These are phyloP conservation scores for Thymelicus lineola DNA, from an alignment of 2,888 invertebrate species.

Conservation along the genomic window DNA sequence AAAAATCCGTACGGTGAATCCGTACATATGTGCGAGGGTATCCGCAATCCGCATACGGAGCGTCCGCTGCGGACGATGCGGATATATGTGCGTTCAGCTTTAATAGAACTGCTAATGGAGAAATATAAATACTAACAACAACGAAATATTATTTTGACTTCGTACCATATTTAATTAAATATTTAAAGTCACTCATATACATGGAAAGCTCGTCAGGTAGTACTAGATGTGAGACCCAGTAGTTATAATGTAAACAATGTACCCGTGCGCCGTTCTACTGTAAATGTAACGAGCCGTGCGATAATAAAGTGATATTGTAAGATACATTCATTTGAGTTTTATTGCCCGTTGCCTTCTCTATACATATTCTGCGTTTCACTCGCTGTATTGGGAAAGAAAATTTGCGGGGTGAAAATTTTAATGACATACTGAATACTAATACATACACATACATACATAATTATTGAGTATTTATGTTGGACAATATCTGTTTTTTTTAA, in stretches of 20 bases:
- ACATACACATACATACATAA: too few relatives aligned
- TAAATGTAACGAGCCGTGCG: constrained; percentile 51
- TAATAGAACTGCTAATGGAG: too few relatives aligned
- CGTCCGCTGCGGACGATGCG: too few relatives aligned
- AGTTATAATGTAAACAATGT: constrained; percentile 44
- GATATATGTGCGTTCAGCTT: too few relatives aligned
- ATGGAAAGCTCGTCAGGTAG: not conserved
- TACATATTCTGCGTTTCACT: not conserved
- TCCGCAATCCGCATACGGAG: too few relatives aligned
- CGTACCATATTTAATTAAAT: not conserved
- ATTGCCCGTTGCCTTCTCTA: not conserved
- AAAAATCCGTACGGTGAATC: too few relatives aligned
- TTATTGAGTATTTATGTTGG: too few relatives aligned
- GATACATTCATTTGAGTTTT: constrained; percentile 49
- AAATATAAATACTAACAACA: too few relatives aligned
- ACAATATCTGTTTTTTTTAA: too few relatives aligned
- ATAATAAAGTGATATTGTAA: constrained; percentile 73
- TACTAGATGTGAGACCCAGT: constrained; percentile 16
- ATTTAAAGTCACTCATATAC: constrained; percentile 1
- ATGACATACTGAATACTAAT: too few relatives aligned
- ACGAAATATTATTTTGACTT: too few relatives aligned
- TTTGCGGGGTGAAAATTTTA: not conserved
- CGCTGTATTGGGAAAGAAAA: not conserved
- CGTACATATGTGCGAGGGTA: too few relatives aligned
- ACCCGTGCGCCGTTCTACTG: constrained; percentile 53